phyloP scores from a whole-genome alignment of 2,113 vertebrate species.

The Aptenodytes patagonicus region DNA sequence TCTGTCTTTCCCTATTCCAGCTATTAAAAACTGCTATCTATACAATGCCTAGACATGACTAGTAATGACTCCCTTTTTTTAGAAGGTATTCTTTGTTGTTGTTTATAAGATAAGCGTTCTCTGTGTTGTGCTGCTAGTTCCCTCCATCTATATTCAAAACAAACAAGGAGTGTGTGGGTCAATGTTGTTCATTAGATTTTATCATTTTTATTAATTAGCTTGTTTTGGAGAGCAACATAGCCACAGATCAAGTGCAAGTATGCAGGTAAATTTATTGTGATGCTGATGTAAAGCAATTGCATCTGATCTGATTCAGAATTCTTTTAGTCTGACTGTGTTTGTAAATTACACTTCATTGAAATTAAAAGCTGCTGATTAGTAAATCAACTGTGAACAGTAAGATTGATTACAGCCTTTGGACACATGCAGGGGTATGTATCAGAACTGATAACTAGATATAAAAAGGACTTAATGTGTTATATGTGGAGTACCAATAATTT shows the following conservation, averaged over 20 bases:
- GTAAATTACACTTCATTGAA: not conserved
- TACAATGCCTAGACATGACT: not conserved
- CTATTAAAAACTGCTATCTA: not conserved
- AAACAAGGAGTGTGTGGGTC: not conserved
- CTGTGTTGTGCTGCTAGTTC: not conserved
- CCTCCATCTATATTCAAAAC: not conserved
- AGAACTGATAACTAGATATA: not conserved
- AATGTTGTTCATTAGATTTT: not conserved
- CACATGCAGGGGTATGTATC: not conserved
- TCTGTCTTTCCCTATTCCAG: not conserved
- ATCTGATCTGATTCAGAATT: not conserved
- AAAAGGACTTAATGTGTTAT: not conserved
- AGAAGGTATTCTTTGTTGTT: not conserved
- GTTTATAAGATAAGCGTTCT: not conserved
- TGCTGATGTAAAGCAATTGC: not conserved
- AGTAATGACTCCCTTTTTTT: not conserved
- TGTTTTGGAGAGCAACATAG: not conserved
- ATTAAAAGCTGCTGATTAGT: conserved; percentile 4
- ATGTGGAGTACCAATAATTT: not conserved
- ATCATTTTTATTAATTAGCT: not conserved
- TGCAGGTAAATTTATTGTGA: not conserved
- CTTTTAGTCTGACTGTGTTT: not conserved
- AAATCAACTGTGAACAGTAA: not conserved
- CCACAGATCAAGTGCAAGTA: not conserved
- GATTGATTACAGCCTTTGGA: not conserved